Conservation (phyloP, 2,797 vertebrate species). For the Galago senegalensis region DNA sequence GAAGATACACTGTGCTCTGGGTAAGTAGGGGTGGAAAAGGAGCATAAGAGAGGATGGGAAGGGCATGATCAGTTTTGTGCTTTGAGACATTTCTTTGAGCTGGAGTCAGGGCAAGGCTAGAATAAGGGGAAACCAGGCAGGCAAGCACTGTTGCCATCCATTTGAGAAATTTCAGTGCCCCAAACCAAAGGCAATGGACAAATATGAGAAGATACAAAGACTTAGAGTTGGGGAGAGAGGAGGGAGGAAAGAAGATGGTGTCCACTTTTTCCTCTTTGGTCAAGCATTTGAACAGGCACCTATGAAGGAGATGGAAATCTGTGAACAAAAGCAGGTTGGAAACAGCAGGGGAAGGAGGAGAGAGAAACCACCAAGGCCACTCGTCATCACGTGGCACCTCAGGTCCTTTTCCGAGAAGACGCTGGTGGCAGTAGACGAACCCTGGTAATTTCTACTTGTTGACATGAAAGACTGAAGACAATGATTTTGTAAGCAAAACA, state of each 20-base stretch:
- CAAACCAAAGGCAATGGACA: background rate
- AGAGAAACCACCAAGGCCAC: background rate
- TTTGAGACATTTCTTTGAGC: background rate
- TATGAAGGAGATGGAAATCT: background rate
- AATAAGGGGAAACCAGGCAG: background rate
- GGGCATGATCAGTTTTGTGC: background rate
- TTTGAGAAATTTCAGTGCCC: background rate
- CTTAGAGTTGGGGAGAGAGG: background rate
- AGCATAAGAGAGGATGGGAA: background rate
- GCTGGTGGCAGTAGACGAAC: background rate
- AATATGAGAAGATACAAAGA: background rate
- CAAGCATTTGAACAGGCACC: background rate
- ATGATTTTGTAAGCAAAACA: conserved; percentile 51
- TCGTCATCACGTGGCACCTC: background rate
- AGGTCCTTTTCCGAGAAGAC: background rate
- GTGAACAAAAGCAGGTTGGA: background rate
- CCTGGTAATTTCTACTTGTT: conserved; percentile 19
- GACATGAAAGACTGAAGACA: conserved; percentile 53
- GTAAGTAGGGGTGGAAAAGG: background rate
- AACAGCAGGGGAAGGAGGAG: background rate
- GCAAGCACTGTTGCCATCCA: background rate
- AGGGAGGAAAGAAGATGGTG: background rate
- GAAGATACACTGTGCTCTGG: background rate
- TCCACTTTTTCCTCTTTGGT: background rate
- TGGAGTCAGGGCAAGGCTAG: background rate